Base-by-base conservation (phyloP, 2,888 invertebrate genomes). In the Ormyrus pomaceus region DNA sequence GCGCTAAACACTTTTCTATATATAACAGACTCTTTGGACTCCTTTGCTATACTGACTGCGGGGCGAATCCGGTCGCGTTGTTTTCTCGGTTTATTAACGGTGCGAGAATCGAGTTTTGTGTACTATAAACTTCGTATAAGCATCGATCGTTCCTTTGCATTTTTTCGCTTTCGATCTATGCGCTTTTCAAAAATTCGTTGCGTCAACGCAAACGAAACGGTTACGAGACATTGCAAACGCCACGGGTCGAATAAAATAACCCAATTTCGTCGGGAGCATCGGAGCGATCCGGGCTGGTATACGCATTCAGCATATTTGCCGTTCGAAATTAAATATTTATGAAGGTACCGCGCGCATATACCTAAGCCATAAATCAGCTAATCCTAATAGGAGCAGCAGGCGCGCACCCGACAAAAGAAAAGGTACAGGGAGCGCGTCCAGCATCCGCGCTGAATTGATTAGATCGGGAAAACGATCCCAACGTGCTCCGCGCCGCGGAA, bases 401-500 rank as follows among this genome's bases (percentile, higher is more conserved):
- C 53, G 50, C 65, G n/a, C 19, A n/a, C 34, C 34, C 34, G 59
- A 79, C 74, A 71, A 75, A 75, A 61, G 64, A 56, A 34, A 34
- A 34, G 34, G 34, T 34, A 34, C 34, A 13, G 4, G 34, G 34
- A 34, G 11, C 2, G 51, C 46, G 69, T 70, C 75, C 34, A 8
- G 53, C 48, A 11, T 8, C 53, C 34, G 8, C 72, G 34, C 34
- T 73, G 75, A 79, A 79, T 79, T 79, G 79, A 79, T 79, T 80
- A 77, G 58, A 80, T 80, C 73, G 80, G 70, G 61, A 77, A 80
- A 80, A 46, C 65, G 75, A 81, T 82, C 82, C 75, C 77, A 75
- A 72, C 13, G 53, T 59, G 71, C 50, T n/a, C 45, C 59, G 71
- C 50, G 34, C 45, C 59, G 19, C 66, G 19, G 55, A 68, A 61